Percentiles rank a stretch among this genome's conserved stretches.
phyloP scores from a whole-genome alignment of 2,888 invertebrate species.

The Mimumesa dahlbomi region DNA sequence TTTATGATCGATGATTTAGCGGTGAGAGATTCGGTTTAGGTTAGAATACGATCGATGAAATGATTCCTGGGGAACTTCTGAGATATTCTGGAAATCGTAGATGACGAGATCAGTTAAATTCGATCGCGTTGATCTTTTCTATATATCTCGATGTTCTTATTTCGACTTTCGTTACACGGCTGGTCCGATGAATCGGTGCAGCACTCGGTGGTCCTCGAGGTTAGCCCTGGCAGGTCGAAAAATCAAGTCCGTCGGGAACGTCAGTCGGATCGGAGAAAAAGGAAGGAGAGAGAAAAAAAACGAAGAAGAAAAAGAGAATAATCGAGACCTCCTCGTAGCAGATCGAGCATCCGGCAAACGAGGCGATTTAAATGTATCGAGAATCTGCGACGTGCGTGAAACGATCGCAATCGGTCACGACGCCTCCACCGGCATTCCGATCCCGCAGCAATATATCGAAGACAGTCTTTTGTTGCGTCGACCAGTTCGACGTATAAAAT shows the following conservation, averaged over 20 bases:
- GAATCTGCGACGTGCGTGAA: constrained; percentile 61
- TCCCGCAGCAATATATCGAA: constrained; percentile 49
- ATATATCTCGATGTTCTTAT: too few species aligned
- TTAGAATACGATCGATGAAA: too few species aligned
- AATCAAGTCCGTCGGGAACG: constrained; percentile 31
- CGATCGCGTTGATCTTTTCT: too few species aligned
- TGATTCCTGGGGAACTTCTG: too few species aligned
- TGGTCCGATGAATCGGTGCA: too few species aligned
- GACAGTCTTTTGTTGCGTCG: constrained; percentile 47
- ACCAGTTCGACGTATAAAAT: constrained; percentile 33
- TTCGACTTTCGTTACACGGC: too few species aligned
- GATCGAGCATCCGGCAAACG: constrained; percentile 55
- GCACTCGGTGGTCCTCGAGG: constrained; percentile 39
- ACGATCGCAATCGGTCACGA: constrained; percentile 67
- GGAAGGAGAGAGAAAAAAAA: background rate
- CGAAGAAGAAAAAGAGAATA: background rate
- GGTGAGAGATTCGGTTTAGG: too few species aligned
- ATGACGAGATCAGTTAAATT: too few species aligned
- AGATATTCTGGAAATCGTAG: too few species aligned
- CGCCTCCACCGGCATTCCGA: constrained; percentile 57
- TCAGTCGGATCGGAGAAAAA: background rate
- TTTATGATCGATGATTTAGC: constrained; percentile 24
- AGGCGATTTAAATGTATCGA: constrained; percentile 70
- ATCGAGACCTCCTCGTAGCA: constrained; percentile 9
- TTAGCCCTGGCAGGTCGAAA: constrained; percentile 13